Evolutionary conservation across 1,140 invertebrate genomes (phyloP), one percentile per base, ranked within the genome.

Genomic region (Aethina tumida): DNA sequence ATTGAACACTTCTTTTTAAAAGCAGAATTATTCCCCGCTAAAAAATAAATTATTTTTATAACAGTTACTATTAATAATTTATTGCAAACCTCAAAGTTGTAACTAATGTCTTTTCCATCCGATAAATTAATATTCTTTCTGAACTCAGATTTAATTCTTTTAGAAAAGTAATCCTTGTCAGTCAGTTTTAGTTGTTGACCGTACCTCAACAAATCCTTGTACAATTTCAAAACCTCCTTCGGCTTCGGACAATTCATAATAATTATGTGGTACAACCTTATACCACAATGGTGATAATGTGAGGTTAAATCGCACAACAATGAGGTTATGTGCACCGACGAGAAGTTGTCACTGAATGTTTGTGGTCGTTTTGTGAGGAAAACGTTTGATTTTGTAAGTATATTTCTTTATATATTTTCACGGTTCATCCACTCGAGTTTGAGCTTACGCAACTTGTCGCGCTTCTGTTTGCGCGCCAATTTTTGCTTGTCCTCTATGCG

Each of bases 151-250:
- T 62, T 60, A 20, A 79, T 65, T 46, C 72, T 50, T 3, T 56
- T 58, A 10, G 59, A 37, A 49, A 69, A 78, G 52, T 73, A 79
- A 3, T 62, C 50, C 52, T 77, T 73, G 45, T 79, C 70, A 1
- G 77, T 79, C 5, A 69, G 64, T 49, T 71, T 62, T 27, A 79
- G 50, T 40, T 65, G 63, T 56, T 70, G 65, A 15, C 73, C 68
- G 60, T 79, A 79, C 13, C 68, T 55, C 14, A 80, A 56, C 27
- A 79, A 60, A 52, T 74, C 56, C 54, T 69, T 73, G 46, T 79
- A 79, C 8, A 79, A 58, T 33, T 57, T 60, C 13, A 74, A 46
- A 30, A 74, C n/a, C n/a, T n/a, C n/a, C n/a, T n/a, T n/a, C n/a
- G n/a, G n/a, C n/a, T n/a, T n/a, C n/a, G n/a, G n/a, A n/a, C n/a